phyloP scores from a whole-genome alignment of 2,797 vertebrate genomes.

The Centropyge bicolor region DNA sequence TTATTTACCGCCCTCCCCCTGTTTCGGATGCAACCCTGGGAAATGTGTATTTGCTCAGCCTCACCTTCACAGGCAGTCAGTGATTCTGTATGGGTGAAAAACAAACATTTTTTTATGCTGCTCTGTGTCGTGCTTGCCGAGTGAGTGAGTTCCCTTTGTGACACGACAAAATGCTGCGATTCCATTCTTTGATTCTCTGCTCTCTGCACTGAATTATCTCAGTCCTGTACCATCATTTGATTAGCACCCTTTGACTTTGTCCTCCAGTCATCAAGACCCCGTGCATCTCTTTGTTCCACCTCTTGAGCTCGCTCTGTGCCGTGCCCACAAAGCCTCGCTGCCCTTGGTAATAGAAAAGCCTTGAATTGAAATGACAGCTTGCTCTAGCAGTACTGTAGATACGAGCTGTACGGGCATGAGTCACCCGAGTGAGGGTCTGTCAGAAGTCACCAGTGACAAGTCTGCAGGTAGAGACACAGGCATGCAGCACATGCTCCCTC shows the following conservation, averaged over 20 bases:
- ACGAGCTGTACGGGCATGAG: conserved; percentile 42
- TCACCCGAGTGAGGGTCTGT: conserved; percentile 53
- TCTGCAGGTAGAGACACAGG: conserved; percentile 61
- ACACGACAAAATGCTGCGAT: conserved; percentile 10
- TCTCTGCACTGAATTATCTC: conserved; percentile 2
- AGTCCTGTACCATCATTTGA: conserved; percentile 1
- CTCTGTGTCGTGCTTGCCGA: conserved; percentile 12
- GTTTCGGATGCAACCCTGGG: conserved; percentile 46
- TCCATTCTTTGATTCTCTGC: not conserved
- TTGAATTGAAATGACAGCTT: conserved; percentile 46
- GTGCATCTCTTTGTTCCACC: conserved; percentile 21
- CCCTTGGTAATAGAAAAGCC: conserved; percentile 6
- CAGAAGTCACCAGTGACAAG: conserved; percentile 42
- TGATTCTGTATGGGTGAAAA: conserved; percentile 27
- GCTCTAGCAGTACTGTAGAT: conserved; percentile 22
- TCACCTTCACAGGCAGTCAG: conserved; percentile 44
- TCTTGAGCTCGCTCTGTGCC: conserved; percentile 24
- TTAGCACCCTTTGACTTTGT: conserved; percentile 29
- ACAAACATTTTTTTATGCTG: conserved; percentile 25
- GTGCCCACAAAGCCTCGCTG: conserved; percentile 22
- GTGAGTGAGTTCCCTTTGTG: conserved; percentile 20
- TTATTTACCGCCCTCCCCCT: conserved; percentile 8
- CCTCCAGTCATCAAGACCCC: conserved; percentile 8
- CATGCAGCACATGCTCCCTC: conserved; percentile 42
- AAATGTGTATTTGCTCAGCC: conserved; percentile 55